Evolutionary conservation across 1,140 invertebrate species (phyloP), one percentile per base, ranked within the genome.

Genomic region (Papilio glaucus): DNA sequence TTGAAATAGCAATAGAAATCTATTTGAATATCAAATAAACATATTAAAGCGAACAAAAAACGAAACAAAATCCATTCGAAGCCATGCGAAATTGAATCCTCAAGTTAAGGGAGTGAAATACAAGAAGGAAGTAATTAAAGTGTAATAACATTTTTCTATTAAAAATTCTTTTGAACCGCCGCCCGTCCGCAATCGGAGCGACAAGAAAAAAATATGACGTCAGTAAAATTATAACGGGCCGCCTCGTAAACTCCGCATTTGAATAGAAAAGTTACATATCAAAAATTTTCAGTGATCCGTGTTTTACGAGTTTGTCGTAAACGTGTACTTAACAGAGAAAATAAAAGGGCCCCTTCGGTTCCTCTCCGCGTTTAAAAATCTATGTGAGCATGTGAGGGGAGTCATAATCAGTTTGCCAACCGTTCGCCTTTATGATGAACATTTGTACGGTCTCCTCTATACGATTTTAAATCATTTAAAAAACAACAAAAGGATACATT

Each of bases 261-360:
- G 91, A 93, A 93, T 93, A 91, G 89, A 89, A 91, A 87, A 85
- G 89, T 93, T 87, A 93, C 91, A 91, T 93, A 93, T 93, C 91
- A 93, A 93, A 93, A 93, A 91, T 91, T 91, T 91, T 91, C 91
- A 91, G 88, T 93, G 89, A 93, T 91, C 91, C 91, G 88, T 91
- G 84, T 87, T 93, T 93, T 93, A 93, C 91, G 91, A 91, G 88
- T 86, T 85, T 82, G 86, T 91, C 91, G 88, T 93, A 93, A 91
- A 91, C 84, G 84, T 88, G 87, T 93, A 91, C 88, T 93, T 91
- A 91, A 87, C 81, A 81, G 79, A 77, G 86, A 86, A 89, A 89
- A 92, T 90, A 90, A 90, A 90, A 80, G 82, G 82, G 79, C 75
- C 85, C 86, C 85, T 87, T 79, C 80, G 79, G 77, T 80, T 76